phyloP scores from a whole-genome alignment of 2,113 vertebrate species.

The Ochotona princeps region DNA sequence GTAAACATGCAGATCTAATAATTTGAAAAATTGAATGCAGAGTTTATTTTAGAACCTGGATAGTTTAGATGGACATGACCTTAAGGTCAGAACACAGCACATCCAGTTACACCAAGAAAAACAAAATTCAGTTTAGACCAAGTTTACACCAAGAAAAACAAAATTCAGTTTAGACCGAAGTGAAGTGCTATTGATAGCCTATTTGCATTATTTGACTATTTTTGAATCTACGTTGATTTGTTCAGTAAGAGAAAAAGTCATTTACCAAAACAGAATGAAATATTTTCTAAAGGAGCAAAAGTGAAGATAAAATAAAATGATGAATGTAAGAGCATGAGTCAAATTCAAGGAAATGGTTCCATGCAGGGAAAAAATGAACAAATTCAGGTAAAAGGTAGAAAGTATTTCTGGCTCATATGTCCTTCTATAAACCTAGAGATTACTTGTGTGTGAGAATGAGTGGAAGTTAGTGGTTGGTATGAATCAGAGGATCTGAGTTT shows the following conservation, averaged over 20 bases:
- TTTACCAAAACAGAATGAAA: background rate
- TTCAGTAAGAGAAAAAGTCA: background rate
- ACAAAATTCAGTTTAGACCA: background rate
- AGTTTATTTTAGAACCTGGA: conserved; percentile 36
- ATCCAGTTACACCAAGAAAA: background rate
- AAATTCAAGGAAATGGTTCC: background rate
- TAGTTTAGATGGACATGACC: background rate
- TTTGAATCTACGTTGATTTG: conserved; percentile 34
- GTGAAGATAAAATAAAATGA: background rate
- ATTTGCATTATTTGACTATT: conserved; percentile 49
- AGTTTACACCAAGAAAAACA: background rate
- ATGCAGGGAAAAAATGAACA: background rate
- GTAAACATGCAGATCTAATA: background rate
- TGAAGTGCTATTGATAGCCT: background rate
- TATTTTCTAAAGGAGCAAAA: conserved; percentile 1
- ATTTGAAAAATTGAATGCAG: background rate
- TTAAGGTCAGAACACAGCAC: background rate
- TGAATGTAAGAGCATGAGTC: background rate
- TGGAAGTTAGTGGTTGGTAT: background rate
- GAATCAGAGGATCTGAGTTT: background rate
- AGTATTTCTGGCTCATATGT: background rate
- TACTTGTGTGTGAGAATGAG: background rate
- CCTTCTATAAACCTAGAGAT: background rate
- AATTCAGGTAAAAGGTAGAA: background rate
- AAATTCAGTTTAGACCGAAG: background rate